Base-by-base conservation (phyloP, 2,113 vertebrate genomes). In the Erythrolamprus reginae region DNA sequence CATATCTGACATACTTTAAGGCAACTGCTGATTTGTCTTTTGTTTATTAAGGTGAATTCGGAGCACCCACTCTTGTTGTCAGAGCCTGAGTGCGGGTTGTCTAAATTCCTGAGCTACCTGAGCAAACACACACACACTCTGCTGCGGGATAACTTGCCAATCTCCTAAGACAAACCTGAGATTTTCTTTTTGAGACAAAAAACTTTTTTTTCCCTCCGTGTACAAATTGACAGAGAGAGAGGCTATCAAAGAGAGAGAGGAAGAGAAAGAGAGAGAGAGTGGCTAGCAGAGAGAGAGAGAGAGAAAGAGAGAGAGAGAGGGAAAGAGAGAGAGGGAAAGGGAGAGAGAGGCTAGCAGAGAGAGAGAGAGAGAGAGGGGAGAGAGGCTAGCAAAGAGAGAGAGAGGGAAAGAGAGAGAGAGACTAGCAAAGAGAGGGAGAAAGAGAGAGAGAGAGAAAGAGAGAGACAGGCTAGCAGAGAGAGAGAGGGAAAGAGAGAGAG, bases 81-180 rank as follows among this genome's bases (percentile, higher is more conserved):
- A 82, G 33, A 21, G 33, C 70, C 21, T n/a, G 70, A 77, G 70
- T 77, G 89, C 26, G 4, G 4, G 24, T 50, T 17, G 84, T 87
- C 70, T 85, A 87, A 92, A 92, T 92, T 92, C 84, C 84, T 90
- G 17, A 82, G 88, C 88, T 90, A 50, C 88, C 70, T 52, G 89
- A 92, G 53, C 45, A 89, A 89, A 89, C 61, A 86, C 9, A 89
- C 61, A 86, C 9, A 23, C 9, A 28, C 61, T 84, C 84, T 88
- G n/a, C 8, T n/a, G 45, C 56, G 55, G 84, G 47, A 61, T n/a
- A 26, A 87, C 84, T n/a, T 92, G 88, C 84, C 84, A 82, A 61
- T 45, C 84, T 23, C 85, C 51, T 85, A 10, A 42, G 8, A 65
- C 47, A 56, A 65, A 12, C 45, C 6, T 77, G 48, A 51, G 47